A percentile compares a stretch with the other conserved stretches of the same genome.
phyloP scores from a whole-genome alignment of 2,113 vertebrate species.

The Bufo gargarizans region DNA sequence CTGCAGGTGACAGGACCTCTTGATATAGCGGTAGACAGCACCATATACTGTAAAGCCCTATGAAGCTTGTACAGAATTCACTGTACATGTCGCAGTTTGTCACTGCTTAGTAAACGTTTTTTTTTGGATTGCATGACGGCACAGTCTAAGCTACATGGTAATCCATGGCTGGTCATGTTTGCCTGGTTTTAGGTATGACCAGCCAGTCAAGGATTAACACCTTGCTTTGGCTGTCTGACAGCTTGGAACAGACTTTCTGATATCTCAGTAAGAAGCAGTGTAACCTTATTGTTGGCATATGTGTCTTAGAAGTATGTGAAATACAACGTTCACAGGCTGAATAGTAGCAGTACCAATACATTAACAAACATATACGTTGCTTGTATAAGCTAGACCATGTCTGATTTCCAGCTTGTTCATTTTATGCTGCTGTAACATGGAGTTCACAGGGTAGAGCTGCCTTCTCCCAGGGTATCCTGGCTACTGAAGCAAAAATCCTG shows the following conservation, averaged over 20 bases:
- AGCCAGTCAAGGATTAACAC: conserved; percentile 8
- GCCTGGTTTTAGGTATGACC: neutral
- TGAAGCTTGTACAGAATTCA: neutral
- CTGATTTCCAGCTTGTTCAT: too few species aligned
- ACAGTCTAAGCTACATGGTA: neutral
- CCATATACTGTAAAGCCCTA: too few species aligned
- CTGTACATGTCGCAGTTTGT: neutral
- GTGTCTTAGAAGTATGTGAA: neutral
- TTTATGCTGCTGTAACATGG: too few species aligned
- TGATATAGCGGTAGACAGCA: too few species aligned
- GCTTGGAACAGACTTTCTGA: neutral
- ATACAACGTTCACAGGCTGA: too few species aligned
- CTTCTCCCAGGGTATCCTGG: too few species aligned
- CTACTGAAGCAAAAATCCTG: too few species aligned
- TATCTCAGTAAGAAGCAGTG: neutral
- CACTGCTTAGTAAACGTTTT: neutral
- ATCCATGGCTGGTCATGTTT: conserved; percentile 8
- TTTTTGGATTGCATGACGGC: neutral
- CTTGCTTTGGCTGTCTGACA: neutral
- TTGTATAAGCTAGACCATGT: too few species aligned
- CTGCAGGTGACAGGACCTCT: too few species aligned
- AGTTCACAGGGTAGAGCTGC: too few species aligned
- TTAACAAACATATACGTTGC: too few species aligned
- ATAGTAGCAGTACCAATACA: too few species aligned
- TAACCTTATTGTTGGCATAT: neutral